Percentiles rank a stretch among this genome's conserved stretches.
Conservation (phyloP, 2,797 vertebrate genomes). For the Sparus aurata region DNA sequence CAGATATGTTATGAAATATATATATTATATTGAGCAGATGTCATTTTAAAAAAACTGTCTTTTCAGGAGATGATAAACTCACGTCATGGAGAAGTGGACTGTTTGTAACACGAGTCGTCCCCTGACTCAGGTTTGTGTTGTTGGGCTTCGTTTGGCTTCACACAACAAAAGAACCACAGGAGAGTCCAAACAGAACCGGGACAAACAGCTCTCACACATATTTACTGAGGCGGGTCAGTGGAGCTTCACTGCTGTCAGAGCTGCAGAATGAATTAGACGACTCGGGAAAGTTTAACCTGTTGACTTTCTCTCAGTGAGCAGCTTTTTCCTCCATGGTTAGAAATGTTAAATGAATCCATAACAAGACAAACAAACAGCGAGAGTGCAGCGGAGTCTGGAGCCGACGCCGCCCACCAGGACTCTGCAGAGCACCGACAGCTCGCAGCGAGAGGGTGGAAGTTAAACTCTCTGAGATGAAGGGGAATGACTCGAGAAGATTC, state of each 20-base stretch:
- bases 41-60: too few species aligned
- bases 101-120: too few species aligned
- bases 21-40: too few species aligned
- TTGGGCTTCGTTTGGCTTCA: too few species aligned
- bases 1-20: too few species aligned
- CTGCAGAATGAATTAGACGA: background rate
- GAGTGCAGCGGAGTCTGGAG: constrained; percentile 1
- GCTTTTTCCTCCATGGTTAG: constrained; percentile 8
- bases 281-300: constrained; percentile 14
- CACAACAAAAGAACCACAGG: too few species aligned
- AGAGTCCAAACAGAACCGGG: too few species aligned
- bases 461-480: background rate
- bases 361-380: constrained; percentile 27
- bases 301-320: constrained; percentile 24
- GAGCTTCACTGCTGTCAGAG: background rate
- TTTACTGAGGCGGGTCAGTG: too few species aligned
- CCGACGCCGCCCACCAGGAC: constrained; percentile 43
- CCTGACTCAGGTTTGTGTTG: too few species aligned
- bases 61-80: too few species aligned
- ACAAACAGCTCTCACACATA: too few species aligned
- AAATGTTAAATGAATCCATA: constrained; percentile 32
- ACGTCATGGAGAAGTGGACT: too few species aligned
- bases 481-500: constrained; percentile 16
- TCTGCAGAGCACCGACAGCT: constrained; percentile 27
- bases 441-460: background rate